These are phyloP conservation scores for Rhaphigaster nebulosa DNA, from an alignment of 2,888 invertebrate genomes.

Conservation along the genomic window DNA sequence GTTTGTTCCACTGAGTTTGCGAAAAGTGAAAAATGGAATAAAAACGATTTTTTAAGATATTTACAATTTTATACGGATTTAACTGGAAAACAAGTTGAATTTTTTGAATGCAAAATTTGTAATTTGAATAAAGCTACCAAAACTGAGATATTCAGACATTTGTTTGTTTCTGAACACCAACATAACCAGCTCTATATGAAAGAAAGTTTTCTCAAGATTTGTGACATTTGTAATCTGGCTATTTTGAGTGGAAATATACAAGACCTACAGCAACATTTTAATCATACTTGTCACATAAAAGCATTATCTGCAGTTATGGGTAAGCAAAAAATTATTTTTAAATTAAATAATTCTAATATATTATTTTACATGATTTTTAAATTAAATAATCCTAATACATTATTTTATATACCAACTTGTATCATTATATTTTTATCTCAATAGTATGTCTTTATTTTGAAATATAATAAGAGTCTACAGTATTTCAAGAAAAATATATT, in stretches of 20 bases:
- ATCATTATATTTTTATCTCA: neutral
- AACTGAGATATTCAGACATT: neutral
- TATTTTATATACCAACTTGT: too few relatives aligned
- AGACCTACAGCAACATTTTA: neutral
- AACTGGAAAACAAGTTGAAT: neutral
- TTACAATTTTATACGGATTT: neutral
- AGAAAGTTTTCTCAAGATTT: conserved; percentile 5
- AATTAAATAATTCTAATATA: too few relatives aligned
- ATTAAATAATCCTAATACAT: too few relatives aligned
- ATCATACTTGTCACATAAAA: neutral
- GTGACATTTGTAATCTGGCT: neutral
- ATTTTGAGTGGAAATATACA: neutral
- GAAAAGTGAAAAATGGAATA: neutral
- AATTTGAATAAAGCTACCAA: neutral
- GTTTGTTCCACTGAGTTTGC: conserved; percentile 31
- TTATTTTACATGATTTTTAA: too few relatives aligned
- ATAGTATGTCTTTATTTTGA: neutral
- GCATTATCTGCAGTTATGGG: neutral
- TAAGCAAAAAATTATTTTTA: neutral
- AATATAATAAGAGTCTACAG: too few relatives aligned
- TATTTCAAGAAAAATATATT: too few relatives aligned
- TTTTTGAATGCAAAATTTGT: conserved; percentile 9
- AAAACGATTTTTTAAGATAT: neutral
- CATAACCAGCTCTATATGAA: neutral
- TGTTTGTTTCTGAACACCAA: neutral